These are phyloP conservation scores for Adoxophyes honmai DNA, from an alignment of 1,140 invertebrate genomes.

Conservation along the genomic window DNA sequence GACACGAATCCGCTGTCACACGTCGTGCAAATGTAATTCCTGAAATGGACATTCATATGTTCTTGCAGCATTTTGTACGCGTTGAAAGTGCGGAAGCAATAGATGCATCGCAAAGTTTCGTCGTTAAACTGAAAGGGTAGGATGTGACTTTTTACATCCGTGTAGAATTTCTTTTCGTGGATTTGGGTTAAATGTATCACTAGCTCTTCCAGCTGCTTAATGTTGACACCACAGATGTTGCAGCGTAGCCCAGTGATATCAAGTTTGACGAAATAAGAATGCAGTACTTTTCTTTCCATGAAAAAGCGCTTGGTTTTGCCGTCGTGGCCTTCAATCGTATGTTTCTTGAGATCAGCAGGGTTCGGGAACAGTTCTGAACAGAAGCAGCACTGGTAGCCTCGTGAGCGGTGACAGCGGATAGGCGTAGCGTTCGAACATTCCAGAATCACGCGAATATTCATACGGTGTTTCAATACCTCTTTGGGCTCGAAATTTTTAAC, in stretches of 20 bases:
- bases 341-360: neutral
- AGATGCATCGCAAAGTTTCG: constrained; percentile 22
- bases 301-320: neutral
- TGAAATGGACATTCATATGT: constrained; percentile 42
- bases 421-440: constrained; percentile 13
- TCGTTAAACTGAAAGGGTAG: constrained; percentile 41
- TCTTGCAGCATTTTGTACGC: constrained; percentile 29
- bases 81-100: constrained; percentile 18
- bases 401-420: neutral
- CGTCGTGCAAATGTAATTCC: constrained; percentile 38
- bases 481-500: neutral
- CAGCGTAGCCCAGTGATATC: constrained; percentile 38
- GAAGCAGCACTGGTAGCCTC: neutral
- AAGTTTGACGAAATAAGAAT: constrained; percentile 26
- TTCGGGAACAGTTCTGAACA: neutral
- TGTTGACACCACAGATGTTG: constrained; percentile 22
- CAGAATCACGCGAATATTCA: constrained; percentile 1
- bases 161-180: constrained; percentile 28
- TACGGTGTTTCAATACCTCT: constrained; percentile 1
- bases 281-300: neutral
- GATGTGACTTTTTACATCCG: constrained; percentile 30
- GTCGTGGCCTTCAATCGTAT: constrained; percentile 4
- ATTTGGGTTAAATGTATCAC: constrained; percentile 26
- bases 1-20: constrained; percentile 38
- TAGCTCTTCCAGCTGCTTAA: constrained; percentile 17